Percentiles rank a stretch among this genome's conserved stretches.
Evolutionary conservation across 2,888 invertebrate species (phyloP).

Genomic region (Eutolmus rufibarbis): DNA sequence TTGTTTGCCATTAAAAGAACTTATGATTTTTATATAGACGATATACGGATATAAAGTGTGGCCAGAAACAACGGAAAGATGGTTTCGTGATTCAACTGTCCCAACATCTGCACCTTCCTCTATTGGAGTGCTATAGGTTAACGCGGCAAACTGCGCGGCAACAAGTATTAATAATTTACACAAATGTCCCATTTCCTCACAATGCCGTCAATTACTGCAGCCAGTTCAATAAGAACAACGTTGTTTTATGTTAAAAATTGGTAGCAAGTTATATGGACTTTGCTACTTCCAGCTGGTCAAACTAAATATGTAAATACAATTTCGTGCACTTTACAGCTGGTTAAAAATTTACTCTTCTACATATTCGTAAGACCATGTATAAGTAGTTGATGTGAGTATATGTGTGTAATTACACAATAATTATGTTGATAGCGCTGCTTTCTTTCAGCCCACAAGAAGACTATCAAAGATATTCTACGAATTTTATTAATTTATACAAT

Average conservation of each 20-base stretch:
- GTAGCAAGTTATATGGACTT: neutral
- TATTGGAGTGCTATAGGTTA: neutral
- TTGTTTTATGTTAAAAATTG: neutral
- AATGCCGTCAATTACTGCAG: neutral
- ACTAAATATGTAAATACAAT: neutral
- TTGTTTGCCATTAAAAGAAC: neutral
- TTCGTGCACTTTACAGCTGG: neutral
- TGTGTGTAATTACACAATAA: no score
- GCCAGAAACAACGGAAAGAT: neutral
- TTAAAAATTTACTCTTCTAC: no score
- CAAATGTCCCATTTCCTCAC: neutral
- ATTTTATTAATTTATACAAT: no score
- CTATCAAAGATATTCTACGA: no score
- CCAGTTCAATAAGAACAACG: neutral
- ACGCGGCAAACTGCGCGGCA: conserved; percentile 63
- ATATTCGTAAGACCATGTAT: no score
- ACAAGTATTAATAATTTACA: conserved; percentile 60
- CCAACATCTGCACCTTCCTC: neutral
- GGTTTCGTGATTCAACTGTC: neutral
- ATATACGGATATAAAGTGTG: neutral
- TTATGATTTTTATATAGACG: neutral
- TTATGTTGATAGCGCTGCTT: no score
- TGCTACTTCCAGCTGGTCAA: neutral
- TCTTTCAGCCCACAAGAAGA: no score
- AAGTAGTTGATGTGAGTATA: no score